Evolutionary conservation across 2,888 invertebrate species (phyloP), one percentile per base, ranked within the genome.

Genomic region (Agrotis clavis): DNA sequence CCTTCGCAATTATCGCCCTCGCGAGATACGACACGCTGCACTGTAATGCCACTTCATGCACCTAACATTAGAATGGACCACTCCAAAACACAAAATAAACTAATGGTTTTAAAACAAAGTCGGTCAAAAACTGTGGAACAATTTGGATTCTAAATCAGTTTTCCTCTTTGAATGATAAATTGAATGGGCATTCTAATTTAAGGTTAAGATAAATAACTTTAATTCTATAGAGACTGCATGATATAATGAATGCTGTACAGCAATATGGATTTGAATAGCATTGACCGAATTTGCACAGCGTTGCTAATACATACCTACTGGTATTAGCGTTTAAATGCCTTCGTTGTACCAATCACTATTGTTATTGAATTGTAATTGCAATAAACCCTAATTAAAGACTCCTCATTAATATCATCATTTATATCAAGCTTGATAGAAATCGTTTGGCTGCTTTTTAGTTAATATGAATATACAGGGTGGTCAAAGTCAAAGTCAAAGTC

Each of bases 1-100:
- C 96, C 96, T 96, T 96, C 95, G 91, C 90, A 92, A 93, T 94
- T 92, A 94, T 92, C 90, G 92, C 90, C 90, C 91, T 91, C 90
- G 88, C 90, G 90, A 93, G 90, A 90, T 91, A 89, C 86, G 71
- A 88, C 83, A 84, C 73, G 79, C 73, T 83, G 83, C 84, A 65
- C 60, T 85, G 65, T 79, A 80, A 65, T 71, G 67, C 59, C 57
- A 63, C 51, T 63, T 48, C 48, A 72, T 51, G 63, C 30, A 57
- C 56, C 54, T 59, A 74, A 65, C 21, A 57, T 53, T 16, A 48
- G 53, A 64, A 63, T 50, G 45, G 56, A 66, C 35, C 54, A 45
- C 50, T 64, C 30, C 35, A 25, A 53, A 62, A 41, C 51, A 41
- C n/a, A 59, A 41, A 41, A 57, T 63, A 45, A 71, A 56, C 35